Percentiles rank a stretch among this genome's conserved stretches.
These are phyloP conservation scores for Chloropsis cyanopogon DNA, from an alignment of 2,113 vertebrate species.

Conservation along the genomic window DNA sequence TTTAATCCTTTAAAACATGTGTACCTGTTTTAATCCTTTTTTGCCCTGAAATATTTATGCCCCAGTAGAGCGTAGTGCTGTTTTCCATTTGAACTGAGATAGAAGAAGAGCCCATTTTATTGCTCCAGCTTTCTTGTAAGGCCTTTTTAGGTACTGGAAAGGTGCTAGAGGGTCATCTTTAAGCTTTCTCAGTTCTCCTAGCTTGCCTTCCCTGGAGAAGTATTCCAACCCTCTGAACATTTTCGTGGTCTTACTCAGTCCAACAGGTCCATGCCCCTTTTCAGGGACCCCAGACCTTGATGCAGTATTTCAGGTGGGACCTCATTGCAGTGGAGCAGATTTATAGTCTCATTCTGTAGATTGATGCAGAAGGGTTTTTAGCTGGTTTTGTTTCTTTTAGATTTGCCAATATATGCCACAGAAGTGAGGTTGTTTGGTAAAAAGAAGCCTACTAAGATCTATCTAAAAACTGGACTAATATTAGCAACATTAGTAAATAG, in stretches of 20 bases:
- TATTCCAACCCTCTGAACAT: neutral
- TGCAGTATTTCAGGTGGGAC: neutral
- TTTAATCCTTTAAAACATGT: too few species aligned
- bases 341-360: neutral
- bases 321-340: neutral
- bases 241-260: too few species aligned
- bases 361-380: neutral
- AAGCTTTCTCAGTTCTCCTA: neutral
- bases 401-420: neutral
- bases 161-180: neutral
- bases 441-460: neutral
- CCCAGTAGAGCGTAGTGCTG: neutral
- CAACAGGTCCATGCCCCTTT: neutral
- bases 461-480: neutral
- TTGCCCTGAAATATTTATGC: neutral
- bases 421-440: neutral
- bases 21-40: neutral
- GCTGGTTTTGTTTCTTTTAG: neutral
- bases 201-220: neutral
- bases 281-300: neutral
- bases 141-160: neutral
- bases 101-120: neutral
- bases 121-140: neutral
- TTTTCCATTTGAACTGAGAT: neutral
- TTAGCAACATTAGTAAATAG: neutral